Conservation (phyloP, 1,140 invertebrate species). For the Lepidurus couesii region DNA sequence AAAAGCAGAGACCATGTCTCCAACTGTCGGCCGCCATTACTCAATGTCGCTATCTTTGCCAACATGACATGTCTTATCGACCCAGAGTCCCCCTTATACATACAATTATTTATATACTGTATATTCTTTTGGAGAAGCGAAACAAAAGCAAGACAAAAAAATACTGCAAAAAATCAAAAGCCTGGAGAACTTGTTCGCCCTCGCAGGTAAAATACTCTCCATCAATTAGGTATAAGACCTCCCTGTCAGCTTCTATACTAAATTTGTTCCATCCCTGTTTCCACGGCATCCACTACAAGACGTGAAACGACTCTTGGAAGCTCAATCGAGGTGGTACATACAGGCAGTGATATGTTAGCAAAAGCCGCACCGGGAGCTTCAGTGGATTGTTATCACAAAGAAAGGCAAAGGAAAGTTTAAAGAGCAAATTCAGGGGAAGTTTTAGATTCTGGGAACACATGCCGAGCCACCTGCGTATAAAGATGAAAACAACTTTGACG, state of each 20-base stretch:
- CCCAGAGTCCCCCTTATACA: not conserved
- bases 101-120: too few species aligned
- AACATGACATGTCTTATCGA: conserved; percentile 22
- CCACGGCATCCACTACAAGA: not conserved
- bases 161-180: not conserved
- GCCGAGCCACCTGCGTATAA: not conserved
- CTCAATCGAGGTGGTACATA: not conserved
- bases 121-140: not conserved
- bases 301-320: not conserved
- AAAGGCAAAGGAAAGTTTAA: not conserved
- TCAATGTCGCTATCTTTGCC: conserved; percentile 22
- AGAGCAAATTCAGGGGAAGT: not conserved
- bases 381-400: not conserved
- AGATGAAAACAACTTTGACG: not conserved
- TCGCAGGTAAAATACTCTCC: not conserved
- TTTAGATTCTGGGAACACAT: not conserved
- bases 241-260: conserved; percentile 5
- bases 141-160: not conserved
- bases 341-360: not conserved
- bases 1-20: not conserved
- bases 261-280: not conserved
- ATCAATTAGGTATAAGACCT: not conserved
- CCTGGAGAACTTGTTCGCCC: not conserved
- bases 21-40: not conserved
- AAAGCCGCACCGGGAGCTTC: not conserved